A percentile compares a stretch with the other conserved stretches of the same genome.
Evolutionary conservation across 2,888 invertebrate species (phyloP).

Genomic region (Zhuqinia jingwanae): DNA sequence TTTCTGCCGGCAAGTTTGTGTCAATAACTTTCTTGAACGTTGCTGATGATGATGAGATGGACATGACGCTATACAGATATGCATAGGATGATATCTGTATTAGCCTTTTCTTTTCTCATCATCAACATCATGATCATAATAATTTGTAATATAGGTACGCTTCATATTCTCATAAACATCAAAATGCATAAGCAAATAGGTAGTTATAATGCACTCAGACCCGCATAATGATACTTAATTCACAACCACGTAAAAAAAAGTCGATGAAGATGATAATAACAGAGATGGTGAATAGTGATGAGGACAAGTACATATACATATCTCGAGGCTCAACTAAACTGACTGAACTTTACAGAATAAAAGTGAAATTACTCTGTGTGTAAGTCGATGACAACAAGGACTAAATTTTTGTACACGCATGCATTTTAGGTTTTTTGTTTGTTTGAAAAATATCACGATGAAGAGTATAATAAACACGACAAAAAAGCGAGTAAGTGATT

Average conservation of each 20-base stretch:
- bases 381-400: constrained; percentile 6
- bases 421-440: constrained; percentile 12
- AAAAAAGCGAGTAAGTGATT: neutral
- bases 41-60: constrained; percentile 27
- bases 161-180: neutral
- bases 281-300: constrained; percentile 6
- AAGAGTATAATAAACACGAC: neutral
- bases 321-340: constrained; percentile 2
- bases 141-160: neutral
- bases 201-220: constrained; percentile 12
- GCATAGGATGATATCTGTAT: too few species aligned
- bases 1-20: constrained; percentile 34
- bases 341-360: constrained; percentile 52
- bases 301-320: neutral
- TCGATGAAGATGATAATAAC: constrained; percentile 25
- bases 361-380: constrained; percentile 58
- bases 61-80: neutral
- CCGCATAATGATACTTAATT: constrained; percentile 52
- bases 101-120: constrained; percentile 30
- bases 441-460: constrained; percentile 33
- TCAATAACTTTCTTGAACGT: constrained; percentile 28
- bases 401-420: neutral
- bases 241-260: constrained; percentile 14
- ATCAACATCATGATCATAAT: constrained; percentile 1
- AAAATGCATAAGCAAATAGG: constrained; percentile 39